These are phyloP conservation scores for Oreotragus oreotragus DNA, from an alignment of 2,113 vertebrate species.

Conservation along the genomic window DNA sequence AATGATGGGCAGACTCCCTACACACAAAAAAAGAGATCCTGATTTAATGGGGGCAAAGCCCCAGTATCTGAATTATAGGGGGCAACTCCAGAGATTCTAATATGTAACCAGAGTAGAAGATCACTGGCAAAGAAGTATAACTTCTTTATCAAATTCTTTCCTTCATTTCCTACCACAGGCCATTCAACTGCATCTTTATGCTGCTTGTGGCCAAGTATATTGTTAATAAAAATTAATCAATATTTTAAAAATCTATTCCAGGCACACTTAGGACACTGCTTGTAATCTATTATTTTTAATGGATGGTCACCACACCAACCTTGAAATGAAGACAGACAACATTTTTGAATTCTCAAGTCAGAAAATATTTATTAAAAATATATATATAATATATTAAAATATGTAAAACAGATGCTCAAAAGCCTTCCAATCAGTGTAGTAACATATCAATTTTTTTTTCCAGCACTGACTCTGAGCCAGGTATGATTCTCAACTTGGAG, in stretches of 20 bases:
- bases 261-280: not conserved
- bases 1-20: not conserved
- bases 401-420: not conserved
- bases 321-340: constrained; percentile 17
- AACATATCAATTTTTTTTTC: not conserved
- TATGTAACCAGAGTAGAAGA: not conserved
- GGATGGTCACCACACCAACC: not conserved
- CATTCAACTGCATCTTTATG: constrained; percentile 27
- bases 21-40: not conserved
- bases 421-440: not conserved
- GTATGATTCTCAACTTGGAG: not conserved
- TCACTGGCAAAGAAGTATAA: constrained; percentile 34
- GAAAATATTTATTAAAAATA: constrained; percentile 2
- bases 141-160: not conserved
- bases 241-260: not conserved
- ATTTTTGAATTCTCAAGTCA: not conserved
- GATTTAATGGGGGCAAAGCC: not conserved
- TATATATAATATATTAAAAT: not conserved
- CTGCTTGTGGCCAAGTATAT: not conserved
- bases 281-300: constrained; percentile 25
- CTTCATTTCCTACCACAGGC: constrained; percentile 39
- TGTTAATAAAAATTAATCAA: constrained; percentile 22
- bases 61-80: not conserved
- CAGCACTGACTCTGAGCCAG: not conserved
- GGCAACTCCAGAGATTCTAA: not conserved